Evolutionary conservation across 2,113 vertebrate species (phyloP).

Genomic region (Misgurnus mizolepis): DNA sequence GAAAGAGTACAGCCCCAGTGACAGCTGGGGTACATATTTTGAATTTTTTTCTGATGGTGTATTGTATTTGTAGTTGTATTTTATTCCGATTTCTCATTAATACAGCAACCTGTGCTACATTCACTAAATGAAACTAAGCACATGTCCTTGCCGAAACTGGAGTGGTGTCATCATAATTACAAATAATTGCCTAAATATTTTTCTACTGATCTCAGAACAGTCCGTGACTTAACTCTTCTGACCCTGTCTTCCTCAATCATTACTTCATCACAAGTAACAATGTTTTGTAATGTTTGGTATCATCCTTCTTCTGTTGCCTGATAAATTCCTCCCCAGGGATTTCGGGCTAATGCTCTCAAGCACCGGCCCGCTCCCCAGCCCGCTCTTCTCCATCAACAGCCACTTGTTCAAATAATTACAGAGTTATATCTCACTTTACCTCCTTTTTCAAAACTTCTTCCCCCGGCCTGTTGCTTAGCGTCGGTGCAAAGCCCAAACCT

Average conservation of each 20-base stretch:
- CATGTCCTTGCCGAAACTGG: conserved; percentile 1
- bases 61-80: too few relatives aligned
- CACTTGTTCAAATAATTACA: conserved; percentile 61
- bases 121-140: not conserved
- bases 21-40: too few relatives aligned
- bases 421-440: conserved; percentile 57
- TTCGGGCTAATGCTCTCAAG: conserved; percentile 36
- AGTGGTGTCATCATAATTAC: conserved; percentile 40
- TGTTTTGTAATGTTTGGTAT: conserved; percentile 59
- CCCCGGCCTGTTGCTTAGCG: conserved; percentile 33
- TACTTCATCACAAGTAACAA: conserved; percentile 53
- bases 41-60: too few relatives aligned
- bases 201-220: conserved; percentile 35
- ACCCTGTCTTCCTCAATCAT: conserved; percentile 47
- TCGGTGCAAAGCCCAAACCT: conserved; percentile 33
- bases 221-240: conserved; percentile 39
- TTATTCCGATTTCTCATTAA: too few relatives aligned
- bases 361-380: conserved; percentile 45
- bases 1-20: too few relatives aligned
- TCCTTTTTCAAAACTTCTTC: conserved; percentile 49
- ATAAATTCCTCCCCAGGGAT: conserved; percentile 47
- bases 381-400: conserved; percentile 59
- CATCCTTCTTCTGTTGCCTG: conserved; percentile 50
- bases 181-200: conserved; percentile 45
- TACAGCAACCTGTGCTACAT: not conserved